A percentile compares a stretch with the other conserved stretches of the same genome.
These are phyloP conservation scores for Sympetrum striolatum DNA, from an alignment of 2,888 invertebrate genomes.

Conservation along the genomic window DNA sequence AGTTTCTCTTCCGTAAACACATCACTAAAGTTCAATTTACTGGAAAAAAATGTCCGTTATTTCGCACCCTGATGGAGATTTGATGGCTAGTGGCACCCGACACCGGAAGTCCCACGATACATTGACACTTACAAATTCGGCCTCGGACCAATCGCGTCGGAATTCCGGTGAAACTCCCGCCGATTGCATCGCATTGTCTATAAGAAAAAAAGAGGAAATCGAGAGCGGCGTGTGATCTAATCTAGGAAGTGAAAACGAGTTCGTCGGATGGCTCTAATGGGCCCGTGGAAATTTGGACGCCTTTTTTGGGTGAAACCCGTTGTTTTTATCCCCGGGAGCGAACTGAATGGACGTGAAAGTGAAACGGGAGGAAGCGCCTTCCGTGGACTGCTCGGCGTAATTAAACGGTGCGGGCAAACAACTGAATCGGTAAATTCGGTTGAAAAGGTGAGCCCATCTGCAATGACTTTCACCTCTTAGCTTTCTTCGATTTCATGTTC, in stretches of 20 bases:
- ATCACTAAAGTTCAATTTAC: background rate
- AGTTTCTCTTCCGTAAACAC: conserved; percentile 2
- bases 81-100: background rate
- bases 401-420: background rate
- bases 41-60: background rate
- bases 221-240: no score
- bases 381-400: background rate
- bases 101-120: background rate
- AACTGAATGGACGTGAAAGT: no score
- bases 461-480: conserved; percentile 1
- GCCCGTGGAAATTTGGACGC: background rate
- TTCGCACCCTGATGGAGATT: background rate
- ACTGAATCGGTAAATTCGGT: background rate
- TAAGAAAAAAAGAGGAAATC: background rate
- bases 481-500: background rate
- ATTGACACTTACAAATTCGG: background rate
- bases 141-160: background rate
- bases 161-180: background rate
- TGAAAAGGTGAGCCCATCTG: background rate
- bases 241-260: background rate
- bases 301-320: no score
- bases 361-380: no score
- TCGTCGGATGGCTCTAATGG: background rate
- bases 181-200: background rate
- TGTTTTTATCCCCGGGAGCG: no score